Evolutionary conservation across 2,888 invertebrate species (phyloP).

Genomic region (Drosophila demipolita): DNA sequence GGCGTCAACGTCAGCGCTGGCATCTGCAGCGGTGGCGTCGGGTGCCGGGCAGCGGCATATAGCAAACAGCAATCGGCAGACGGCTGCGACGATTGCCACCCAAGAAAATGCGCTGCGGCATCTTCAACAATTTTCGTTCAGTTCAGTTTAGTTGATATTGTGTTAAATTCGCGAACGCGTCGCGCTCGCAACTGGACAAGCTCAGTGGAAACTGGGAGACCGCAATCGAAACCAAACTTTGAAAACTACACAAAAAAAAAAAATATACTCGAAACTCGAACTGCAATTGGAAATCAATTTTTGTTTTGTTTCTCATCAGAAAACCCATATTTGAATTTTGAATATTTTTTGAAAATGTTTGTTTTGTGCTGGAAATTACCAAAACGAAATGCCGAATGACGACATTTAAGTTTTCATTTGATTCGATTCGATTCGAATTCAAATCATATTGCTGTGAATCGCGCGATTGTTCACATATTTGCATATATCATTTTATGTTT

Average conservation of each 20-base stretch:
- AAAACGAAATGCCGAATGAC: neutral
- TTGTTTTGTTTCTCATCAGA: neutral
- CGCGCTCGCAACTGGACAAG: slow-evolving; percentile 59
- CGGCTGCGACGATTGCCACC: slow-evolving; percentile 58
- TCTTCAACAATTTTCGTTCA: slow-evolving; percentile 57
- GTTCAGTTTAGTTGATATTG: slow-evolving; percentile 76
- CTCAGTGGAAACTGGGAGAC: slow-evolving; percentile 3
- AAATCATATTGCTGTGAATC: neutral
- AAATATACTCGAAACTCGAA: slow-evolving; percentile 1
- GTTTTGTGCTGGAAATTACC: neutral
- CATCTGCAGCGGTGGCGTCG: slow-evolving; percentile 21
- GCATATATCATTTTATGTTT: neutral
- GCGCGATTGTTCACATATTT: neutral
- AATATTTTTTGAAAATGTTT: neutral
- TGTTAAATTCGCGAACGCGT: slow-evolving; percentile 81
- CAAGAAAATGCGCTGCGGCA: slow-evolving; percentile 74
- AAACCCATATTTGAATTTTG: neutral
- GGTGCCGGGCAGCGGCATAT: slow-evolving; percentile 18
- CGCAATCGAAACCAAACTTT: slow-evolving; percentile 2
- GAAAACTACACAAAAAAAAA: neutral
- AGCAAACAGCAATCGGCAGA: neutral
- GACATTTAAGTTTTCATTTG: slow-evolving; percentile 1
- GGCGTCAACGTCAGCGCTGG: slow-evolving; percentile 26
- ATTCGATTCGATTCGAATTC: neutral
- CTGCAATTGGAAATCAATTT: neutral